Evolutionary conservation across 2,113 vertebrate species (phyloP), one percentile per base, ranked within the genome.

Genomic region (Erythrocercus mccallii): DNA sequence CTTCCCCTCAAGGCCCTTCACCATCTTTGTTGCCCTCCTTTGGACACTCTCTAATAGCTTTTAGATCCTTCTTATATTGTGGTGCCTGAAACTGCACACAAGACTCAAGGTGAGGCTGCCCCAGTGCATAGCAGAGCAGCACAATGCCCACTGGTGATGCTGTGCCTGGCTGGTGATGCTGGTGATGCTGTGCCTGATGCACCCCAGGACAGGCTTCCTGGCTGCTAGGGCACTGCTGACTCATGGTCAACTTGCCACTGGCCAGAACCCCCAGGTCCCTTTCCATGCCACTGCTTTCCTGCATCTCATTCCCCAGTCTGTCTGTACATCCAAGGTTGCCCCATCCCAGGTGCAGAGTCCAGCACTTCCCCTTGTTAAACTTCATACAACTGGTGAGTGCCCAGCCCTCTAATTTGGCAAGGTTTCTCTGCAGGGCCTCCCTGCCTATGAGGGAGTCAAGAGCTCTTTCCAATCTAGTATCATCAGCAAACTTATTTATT

Each of bases 111-210:
- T 20, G 18, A 65, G 58, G 68, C 50, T 2, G 2, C 4, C 0
- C 25, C 68, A 65, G 42, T 0, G 0, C 76, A 73, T 44, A 33
- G 31, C 50, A 81, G 44, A 11, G 27, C 1, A 0, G 68, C 27
- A 45, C 77, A 81, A 12, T 58, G 23, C 28, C 45, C 7, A 30
- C 38, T 51, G 66, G 27, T 0, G 0, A 14, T 28, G 23, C 77
- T 88, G 33, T 51, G 23, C 37, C 51, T 81, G 44, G n/a, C n/a
- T n/a, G n/a, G n/a, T n/a, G n/a, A n/a, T n/a, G n/a, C 38, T 51
- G 66, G 27, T 0, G 0, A 14, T 28, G 23, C 77, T 88, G 33
- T 51, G 23, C 37, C 51, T 81, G 44, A 58, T 58, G 51, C 6
- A 0, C 30, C 37, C 15, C 37, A 11, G 77, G 44, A 38, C 23